Base-by-base conservation (phyloP, 2,113 vertebrate species). In the Garra rufa region DNA sequence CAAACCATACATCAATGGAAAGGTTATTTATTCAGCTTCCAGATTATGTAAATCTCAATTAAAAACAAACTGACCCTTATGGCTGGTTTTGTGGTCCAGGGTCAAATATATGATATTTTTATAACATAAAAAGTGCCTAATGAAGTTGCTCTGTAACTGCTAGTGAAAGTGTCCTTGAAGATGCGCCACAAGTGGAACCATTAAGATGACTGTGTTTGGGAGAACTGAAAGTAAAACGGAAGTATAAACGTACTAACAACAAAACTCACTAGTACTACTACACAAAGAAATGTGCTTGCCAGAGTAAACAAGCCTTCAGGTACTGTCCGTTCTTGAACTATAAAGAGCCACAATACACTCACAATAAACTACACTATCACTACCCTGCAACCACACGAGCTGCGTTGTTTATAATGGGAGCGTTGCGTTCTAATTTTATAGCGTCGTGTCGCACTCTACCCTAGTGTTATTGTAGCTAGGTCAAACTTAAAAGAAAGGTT, bases 221-320 rank as follows among this genome's bases (percentile, higher is more conserved):
- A n/a, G 67, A 70, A 73, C 41, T 73, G 69, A 73, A 73, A 73
- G 69, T 73, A 44, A 73, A 73, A 44, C 41, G n/a, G n/a, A 71
- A 71, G 69, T 24, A 55, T 55, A 44, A 71, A 2, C 10, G 9
- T 71, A 71, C 34, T 43, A n/a, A 43, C 1, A 44, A 44, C 69
- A 71, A 71, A 44, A 24, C 69, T 3, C n/a, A 73, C 21, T 44
- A 71, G 21, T 24, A 11, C 11, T 44, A 71, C 38, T 24, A 11
- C 11, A 69, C 41, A 70, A 26, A 65, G 14, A 26, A 73, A 73
- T 24, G n/a, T 46, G 11, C n/a, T 46, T 26, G 41, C 3, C 41
- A 46, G n/a, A 26, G 41, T 73, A 44, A 73, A 73, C 41, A 46
- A 73, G 41, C 11, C n/a, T 11, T 73, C 69, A 14, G n/a, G 26